Percentiles rank a stretch among this genome's conserved stretches.
These are phyloP conservation scores for Laspeyria flexula DNA, from an alignment of 2,888 invertebrate species.

Conservation along the genomic window DNA sequence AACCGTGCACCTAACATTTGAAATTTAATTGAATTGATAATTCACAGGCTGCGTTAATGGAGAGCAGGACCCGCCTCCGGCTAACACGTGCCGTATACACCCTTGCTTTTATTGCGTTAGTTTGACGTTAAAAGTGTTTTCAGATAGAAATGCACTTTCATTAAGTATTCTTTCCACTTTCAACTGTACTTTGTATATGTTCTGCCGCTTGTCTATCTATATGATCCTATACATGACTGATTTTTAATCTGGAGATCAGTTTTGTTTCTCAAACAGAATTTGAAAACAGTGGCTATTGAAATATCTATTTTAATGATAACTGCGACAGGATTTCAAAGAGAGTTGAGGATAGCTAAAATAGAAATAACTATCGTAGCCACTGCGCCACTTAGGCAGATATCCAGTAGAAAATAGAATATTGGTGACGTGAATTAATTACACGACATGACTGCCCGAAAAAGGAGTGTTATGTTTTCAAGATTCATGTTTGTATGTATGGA, in stretches of 20 bases:
- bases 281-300: not conserved
- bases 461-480: no score
- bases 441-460: no score
- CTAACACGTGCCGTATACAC: constrained; percentile 57
- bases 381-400: no score
- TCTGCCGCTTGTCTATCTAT: not conserved
- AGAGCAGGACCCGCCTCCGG: constrained; percentile 33
- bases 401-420: no score
- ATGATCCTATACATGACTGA: not conserved
- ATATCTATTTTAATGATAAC: no score
- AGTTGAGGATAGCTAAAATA: no score
- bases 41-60: constrained; percentile 42
- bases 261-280: not conserved
- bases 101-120: constrained; percentile 47
- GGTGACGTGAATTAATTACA: no score
- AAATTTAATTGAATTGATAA: constrained; percentile 51
- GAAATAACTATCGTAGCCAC: no score
- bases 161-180: constrained; percentile 25
- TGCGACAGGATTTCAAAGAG: no score
- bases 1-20: constrained; percentile 41
- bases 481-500: no score
- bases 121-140: constrained; percentile 59
- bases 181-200: constrained; percentile 1
- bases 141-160: constrained; percentile 40
- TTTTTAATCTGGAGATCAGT: not conserved